phyloP scores from a whole-genome alignment of 2,113 vertebrate species.

The Caloenas nicobarica region DNA sequence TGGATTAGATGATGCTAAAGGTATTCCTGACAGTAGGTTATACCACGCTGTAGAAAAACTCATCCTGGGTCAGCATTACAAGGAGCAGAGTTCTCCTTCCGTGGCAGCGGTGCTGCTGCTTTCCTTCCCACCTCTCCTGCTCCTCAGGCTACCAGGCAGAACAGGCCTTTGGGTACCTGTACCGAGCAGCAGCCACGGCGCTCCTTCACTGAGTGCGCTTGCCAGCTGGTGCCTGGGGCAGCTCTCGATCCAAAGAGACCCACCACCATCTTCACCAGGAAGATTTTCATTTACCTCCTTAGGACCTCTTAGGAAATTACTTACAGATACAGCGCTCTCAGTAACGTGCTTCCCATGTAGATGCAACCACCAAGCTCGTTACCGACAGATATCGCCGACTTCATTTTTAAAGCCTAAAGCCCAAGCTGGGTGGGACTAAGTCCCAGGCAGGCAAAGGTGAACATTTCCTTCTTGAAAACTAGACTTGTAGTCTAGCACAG shows the following conservation, averaged over 20 bases:
- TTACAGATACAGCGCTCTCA: not conserved
- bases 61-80: not conserved
- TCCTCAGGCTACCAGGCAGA: not conserved
- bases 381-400: not conserved
- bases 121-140: not conserved
- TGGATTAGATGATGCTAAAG: not conserved
- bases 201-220: not conserved
- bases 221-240: not conserved
- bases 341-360: not conserved
- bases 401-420: not conserved
- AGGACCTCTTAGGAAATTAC: not conserved
- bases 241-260: not conserved
- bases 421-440: not conserved
- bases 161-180: not conserved
- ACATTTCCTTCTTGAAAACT: not conserved
- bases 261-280: not conserved
- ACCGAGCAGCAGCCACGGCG: not conserved
- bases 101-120: not conserved
- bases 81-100: not conserved
- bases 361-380: not conserved
- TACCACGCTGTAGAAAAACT: not conserved
- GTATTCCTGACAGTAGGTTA: not conserved
- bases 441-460: not conserved
- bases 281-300: not conserved
- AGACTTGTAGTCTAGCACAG: not conserved